Percentiles rank a stretch among this genome's conserved stretches.
Conservation (phyloP, 2,888 invertebrate genomes). For the Cheilosia pagana region DNA sequence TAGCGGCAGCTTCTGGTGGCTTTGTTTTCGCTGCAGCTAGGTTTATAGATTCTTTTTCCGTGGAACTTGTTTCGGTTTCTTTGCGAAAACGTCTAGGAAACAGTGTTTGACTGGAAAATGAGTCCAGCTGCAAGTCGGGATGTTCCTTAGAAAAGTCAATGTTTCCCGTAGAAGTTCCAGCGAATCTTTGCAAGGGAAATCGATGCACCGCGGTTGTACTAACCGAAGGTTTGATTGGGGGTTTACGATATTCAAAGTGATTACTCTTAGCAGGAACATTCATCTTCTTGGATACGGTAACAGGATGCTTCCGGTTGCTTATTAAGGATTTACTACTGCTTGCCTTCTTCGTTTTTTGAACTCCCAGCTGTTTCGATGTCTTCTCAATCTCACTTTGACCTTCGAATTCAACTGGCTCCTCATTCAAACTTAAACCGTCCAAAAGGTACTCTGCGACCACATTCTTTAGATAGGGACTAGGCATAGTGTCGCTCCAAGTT, state of each 20-base stretch:
- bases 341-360: not conserved
- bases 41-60: conserved; percentile 5
- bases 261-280: too few species aligned
- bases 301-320: not conserved
- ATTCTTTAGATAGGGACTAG: not conserved
- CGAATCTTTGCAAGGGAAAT: conserved; percentile 49
- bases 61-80: not conserved
- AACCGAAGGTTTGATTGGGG: not conserved
- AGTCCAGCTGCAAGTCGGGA: conserved; percentile 38
- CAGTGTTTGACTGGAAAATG: conserved; percentile 14
- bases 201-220: not conserved
- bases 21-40: conserved; percentile 13
- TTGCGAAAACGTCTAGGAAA: conserved; percentile 44
- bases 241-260: not conserved
- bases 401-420: not conserved
- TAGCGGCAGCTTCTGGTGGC: not conserved
- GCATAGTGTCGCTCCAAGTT: not conserved
- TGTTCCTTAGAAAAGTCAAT: conserved; percentile 53
- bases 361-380: not conserved
- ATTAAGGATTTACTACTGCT: not conserved
- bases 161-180: not conserved
- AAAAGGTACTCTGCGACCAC: conserved; percentile 11
- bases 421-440: not conserved
- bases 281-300: too few species aligned
- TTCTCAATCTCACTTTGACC: not conserved